These are phyloP conservation scores for Dicyrtomina minuta DNA, from an alignment of 2,888 invertebrate genomes.

Conservation along the genomic window DNA sequence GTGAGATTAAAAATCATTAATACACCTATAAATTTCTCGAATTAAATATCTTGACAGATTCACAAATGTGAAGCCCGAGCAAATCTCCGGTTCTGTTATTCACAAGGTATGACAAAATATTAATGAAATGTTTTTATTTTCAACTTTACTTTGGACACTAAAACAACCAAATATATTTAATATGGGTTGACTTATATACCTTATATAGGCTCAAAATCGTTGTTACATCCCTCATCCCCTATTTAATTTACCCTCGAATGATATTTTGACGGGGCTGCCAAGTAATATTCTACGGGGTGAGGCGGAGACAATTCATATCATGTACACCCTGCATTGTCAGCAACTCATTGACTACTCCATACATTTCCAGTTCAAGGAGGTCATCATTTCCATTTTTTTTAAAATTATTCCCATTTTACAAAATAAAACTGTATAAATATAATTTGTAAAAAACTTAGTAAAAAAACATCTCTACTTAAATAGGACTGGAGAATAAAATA, in stretches of 20 bases:
- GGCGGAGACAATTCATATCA: slow-evolving; percentile 20
- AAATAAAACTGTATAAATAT: no score
- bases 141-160: not conserved
- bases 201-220: not conserved
- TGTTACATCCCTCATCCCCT: slow-evolving; percentile 4
- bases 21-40: no score
- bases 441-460: no score
- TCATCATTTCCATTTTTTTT: not conserved
- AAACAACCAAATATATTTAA: not conserved
- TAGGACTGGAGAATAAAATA: no score
- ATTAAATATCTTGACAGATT: no score
- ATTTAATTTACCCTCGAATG: slow-evolving; percentile 8
- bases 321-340: slow-evolving; percentile 32
- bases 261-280: slow-evolving; percentile 15
- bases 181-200: no score
- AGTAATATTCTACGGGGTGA: not conserved
- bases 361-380: slow-evolving; percentile 20
- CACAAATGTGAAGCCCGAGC: not conserved
- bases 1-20: no score
- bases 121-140: not conserved
- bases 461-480: no score
- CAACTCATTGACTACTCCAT: slow-evolving; percentile 25
- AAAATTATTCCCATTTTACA: no score
- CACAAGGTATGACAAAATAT: not conserved
- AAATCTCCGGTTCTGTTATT: not conserved